Base-by-base conservation (phyloP, 2,113 vertebrate genomes). In the Mixornis gularis region DNA sequence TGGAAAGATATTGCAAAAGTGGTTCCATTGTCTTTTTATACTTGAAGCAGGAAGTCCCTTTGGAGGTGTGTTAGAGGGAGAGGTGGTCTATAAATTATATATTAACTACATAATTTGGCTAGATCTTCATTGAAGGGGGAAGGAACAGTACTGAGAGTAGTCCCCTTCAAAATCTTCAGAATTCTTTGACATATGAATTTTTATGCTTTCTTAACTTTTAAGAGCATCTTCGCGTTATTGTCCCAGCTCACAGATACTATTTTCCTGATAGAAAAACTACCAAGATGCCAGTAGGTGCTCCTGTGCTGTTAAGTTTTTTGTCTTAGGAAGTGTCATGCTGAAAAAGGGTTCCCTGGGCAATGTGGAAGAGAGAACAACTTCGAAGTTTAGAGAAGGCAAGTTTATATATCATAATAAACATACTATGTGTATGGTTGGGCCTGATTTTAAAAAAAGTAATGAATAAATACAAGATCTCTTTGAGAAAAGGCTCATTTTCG, bases 211-310 rank as follows among this genome's bases (percentile, higher is more conserved):
- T 70, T 78, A 15, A 40, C 8, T 41, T 78, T 7, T 40, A 17
- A 30, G 7, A 86, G 7, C 7, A n/a, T 84, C 13, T 53, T 8
- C 0, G 0, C 38, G 52, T 64, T 38, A 41, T 53, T 62, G 18
- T 53, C 29, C 3, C 7, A 25, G 32, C 36, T 38, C 15, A 44
- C 21, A 32, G 7, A 14, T 32, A 27, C 8, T 48, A 17, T 62
- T 84, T 73, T 87, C 16, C 43, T 76, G 18, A 10, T 63, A 64
- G 30, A 56, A 71, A 17, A 9, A 48, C 40, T 70, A 41, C 40
- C 3, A 3, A 41, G 26, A 6, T 32, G 19, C 58, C 48, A n/a
- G 3, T 34, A 26, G 17, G 5, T 3, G 0, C 14, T 78, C 8
- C 22, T 56, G 21, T 64, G 32, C 15, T 71, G 18, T 38, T 80